Conservation (phyloP, 1,140 invertebrate genomes). For the Amyelois transitella region DNA sequence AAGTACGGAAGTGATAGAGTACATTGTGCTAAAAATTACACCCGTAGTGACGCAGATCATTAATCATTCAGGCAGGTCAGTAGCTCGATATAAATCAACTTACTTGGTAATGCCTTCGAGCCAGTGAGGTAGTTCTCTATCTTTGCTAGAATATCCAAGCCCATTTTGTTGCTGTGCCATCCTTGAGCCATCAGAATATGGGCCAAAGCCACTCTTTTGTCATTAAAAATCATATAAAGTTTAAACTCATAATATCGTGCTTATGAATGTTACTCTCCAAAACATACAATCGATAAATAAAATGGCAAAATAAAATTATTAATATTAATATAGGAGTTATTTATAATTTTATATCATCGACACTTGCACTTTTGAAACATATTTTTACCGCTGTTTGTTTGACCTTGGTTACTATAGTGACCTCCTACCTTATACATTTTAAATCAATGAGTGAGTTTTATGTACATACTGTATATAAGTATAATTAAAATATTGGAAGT, state of each 20-base stretch:
- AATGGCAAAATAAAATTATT: background rate
- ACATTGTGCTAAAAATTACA: slow-evolving; percentile 9
- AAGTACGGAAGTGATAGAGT: slow-evolving; percentile 6
- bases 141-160: slow-evolving; percentile 33
- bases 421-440: background rate
- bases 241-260: slow-evolving; percentile 15
- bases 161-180: slow-evolving; percentile 52
- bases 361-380: slow-evolving; percentile 67
- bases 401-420: slow-evolving; percentile 60
- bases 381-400: slow-evolving; percentile 66
- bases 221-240: slow-evolving; percentile 1
- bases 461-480: too few species aligned
- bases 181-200: slow-evolving; percentile 40
- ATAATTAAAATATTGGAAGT: too few species aligned
- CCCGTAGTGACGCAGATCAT: slow-evolving; percentile 15
- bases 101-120: slow-evolving; percentile 66
- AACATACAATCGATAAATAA: background rate
- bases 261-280: background rate
- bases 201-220: background rate
- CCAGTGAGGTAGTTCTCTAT: slow-evolving; percentile 51
- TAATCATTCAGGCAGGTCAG: slow-evolving; percentile 18
- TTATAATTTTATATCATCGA: slow-evolving; percentile 31
- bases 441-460: slow-evolving; percentile 8
- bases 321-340: slow-evolving; percentile 13
- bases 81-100: slow-evolving; percentile 15